A percentile compares a stretch with the other conserved stretches of the same genome.
phyloP scores from a whole-genome alignment of 2,888 invertebrate genomes.

The Melanophora roralis region DNA sequence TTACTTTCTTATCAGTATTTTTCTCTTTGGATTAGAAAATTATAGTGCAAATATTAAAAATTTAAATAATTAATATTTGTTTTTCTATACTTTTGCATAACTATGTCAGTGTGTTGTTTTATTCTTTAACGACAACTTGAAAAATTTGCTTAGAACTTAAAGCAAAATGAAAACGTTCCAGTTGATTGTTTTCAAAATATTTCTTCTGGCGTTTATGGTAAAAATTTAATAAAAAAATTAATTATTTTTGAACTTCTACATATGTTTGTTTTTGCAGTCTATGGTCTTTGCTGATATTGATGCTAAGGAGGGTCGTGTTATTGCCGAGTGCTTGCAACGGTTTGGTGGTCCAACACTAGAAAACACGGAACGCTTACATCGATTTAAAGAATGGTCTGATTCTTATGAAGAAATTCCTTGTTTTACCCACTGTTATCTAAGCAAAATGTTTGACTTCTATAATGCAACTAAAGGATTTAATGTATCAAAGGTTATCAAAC shows the following conservation, averaged over 20 bases:
- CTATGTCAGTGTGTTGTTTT: slow-evolving; percentile 29
- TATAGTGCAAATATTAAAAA: neutral
- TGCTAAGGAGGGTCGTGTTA: slow-evolving; percentile 62
- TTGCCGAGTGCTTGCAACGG: slow-evolving; percentile 66
- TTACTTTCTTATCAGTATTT: slow-evolving; percentile 44
- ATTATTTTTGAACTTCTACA: neutral
- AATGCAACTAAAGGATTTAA: slow-evolving; percentile 67
- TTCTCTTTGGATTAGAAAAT: slow-evolving; percentile 10
- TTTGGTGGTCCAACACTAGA: slow-evolving; percentile 68
- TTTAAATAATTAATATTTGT: slow-evolving; percentile 23
- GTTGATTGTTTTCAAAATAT: neutral
- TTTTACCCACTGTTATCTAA: slow-evolving; percentile 71
- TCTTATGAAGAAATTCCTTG: slow-evolving; percentile 71
- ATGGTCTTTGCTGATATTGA: slow-evolving; percentile 18
- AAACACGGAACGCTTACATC: slow-evolving; percentile 66
- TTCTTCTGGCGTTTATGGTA: slow-evolving; percentile 32
- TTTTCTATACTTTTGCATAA: slow-evolving; percentile 12
- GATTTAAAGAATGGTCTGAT: slow-evolving; percentile 71
- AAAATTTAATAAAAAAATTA: neutral
- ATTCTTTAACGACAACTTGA: slow-evolving; percentile 34
- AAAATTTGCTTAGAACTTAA: neutral
- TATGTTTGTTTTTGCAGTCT: slow-evolving; percentile 29
- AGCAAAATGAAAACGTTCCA: slow-evolving; percentile 25
- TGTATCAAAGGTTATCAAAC: slow-evolving; percentile 60
- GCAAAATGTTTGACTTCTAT: slow-evolving; percentile 70